Conservation (phyloP, 1,140 invertebrate genomes). For the Ladona fulva region DNA sequence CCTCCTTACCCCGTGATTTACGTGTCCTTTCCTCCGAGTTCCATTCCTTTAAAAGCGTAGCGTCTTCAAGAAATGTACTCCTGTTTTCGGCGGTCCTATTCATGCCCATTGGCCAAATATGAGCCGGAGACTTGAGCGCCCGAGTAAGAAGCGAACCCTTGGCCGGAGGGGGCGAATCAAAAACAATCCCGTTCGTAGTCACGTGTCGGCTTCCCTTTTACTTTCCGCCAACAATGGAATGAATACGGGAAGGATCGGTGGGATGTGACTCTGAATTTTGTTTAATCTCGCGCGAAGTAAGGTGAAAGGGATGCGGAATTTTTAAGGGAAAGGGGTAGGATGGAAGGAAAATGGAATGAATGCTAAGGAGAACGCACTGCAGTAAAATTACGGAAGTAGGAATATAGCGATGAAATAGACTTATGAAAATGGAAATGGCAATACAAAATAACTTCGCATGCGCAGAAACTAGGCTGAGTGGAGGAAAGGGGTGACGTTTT, state of each 20-base stretch:
- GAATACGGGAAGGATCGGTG: neutral
- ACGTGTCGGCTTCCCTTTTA: neutral
- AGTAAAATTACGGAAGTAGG: too few relatives aligned
- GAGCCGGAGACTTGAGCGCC: neutral
- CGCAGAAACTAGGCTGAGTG: too few relatives aligned
- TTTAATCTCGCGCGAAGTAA: neutral
- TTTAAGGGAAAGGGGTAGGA: too few relatives aligned
- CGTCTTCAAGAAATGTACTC: neutral
- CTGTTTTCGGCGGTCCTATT: neutral
- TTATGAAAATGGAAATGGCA: too few relatives aligned
- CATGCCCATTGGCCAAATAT: neutral
- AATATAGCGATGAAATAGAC: too few relatives aligned
- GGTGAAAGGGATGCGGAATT: neutral
- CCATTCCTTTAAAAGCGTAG: neutral
- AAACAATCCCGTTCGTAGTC: too few relatives aligned
- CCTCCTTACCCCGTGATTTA: neutral
- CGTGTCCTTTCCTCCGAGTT: neutral
- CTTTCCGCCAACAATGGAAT: neutral
- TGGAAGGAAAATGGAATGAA: too few relatives aligned
- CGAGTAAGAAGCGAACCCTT: neutral
- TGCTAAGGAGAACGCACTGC: too few relatives aligned
- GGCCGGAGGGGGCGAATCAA: too few relatives aligned
- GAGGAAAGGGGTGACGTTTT: too few relatives aligned
- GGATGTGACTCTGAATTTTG: neutral
- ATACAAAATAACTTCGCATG: too few relatives aligned